Evolutionary conservation across 1,140 invertebrate species (phyloP).

Genomic region (Thrips palmi): DNA sequence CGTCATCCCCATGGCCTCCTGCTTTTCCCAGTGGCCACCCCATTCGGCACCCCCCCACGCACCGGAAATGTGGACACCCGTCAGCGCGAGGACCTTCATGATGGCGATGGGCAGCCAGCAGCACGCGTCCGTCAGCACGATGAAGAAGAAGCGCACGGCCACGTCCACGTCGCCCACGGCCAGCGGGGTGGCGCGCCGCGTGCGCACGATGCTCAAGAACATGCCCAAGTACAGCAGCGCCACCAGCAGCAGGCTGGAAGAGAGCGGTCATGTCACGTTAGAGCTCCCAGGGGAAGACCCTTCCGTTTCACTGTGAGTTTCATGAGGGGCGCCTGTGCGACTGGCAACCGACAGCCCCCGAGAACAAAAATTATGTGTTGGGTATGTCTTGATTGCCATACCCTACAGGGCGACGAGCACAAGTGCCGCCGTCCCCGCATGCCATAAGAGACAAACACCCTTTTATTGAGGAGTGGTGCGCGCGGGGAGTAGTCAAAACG

Average conservation of each 20-base stretch:
- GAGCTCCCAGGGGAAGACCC: not conserved
- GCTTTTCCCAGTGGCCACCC: not conserved
- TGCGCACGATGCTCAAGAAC: constrained; percentile 41
- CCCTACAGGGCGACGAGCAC: constrained; percentile 27
- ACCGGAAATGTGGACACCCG: constrained; percentile 31
- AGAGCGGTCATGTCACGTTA: too few relatives aligned
- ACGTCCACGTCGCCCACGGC: constrained; percentile 43
- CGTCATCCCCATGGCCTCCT: not conserved
- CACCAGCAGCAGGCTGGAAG: constrained; percentile 38
- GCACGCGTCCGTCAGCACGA: constrained; percentile 49
- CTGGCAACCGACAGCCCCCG: constrained; percentile 29
- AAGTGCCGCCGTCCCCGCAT: constrained; percentile 17
- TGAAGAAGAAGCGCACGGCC: constrained; percentile 52
- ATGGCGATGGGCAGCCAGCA: constrained; percentile 59
- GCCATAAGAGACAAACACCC: constrained; percentile 42
- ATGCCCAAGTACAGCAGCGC: constrained; percentile 40
- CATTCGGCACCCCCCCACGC: constrained; percentile 11
- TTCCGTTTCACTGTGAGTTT: too few relatives aligned
- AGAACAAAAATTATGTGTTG: constrained; percentile 40
- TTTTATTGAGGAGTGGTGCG: constrained; percentile 29
- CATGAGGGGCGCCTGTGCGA: constrained; percentile 26
- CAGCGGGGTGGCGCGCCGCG: constrained; percentile 36
- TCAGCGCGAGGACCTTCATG: constrained; percentile 43
- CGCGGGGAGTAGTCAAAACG: too few relatives aligned
- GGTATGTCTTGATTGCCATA: constrained; percentile 50